Base-by-base conservation (phyloP, 92 coral and sea anemone species). In the Zoanthus solanderi region DNA sequence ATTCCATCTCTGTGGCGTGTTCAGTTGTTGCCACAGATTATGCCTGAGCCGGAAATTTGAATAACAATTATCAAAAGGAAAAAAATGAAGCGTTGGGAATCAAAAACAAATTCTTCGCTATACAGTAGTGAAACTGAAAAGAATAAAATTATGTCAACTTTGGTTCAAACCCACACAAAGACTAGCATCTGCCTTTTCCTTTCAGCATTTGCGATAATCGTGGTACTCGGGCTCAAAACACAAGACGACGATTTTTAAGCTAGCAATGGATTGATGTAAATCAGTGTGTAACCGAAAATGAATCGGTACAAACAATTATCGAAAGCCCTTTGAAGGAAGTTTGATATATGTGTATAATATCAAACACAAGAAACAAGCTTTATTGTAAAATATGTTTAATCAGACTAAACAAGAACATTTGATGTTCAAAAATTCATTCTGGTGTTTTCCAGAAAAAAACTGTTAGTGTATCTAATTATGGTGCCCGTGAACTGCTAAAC, bases 321-420 rank as follows among this genome's bases (percentile, higher is more conserved):
- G 15, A 37, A 66, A 16, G 0, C 72, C 60, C 50, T n/a, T 23
- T 23, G 23, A 71, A 57, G 72, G 84, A 78, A 78, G 28, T 78
- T 32, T 60, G 8, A 56, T 58, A 58, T 78, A 72, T 31, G 6
- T 46, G 28, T 58, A 80, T 80, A 12, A 23, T 65, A 73, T 73
- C 73, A 74, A 61, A 37, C 85, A 80, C 37, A 44, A 42, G 11
- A 80, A 61, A 15, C 10, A n/a, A 16, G 74, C 75, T 61, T 63
- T 80, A 73, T 80, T 78, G 42, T 28, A 23, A 13, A 17, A 11
- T n/a, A 69, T 1, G 17, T 80, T 67, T 23, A 68, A 44, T 29
- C 13, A 63, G 74, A 16, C 45, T 67, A 66, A 65, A 81, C 85
- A 66, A 32, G 60, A 81, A 77, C 67, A 77, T 29, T 77, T 50